Conservation (phyloP, 1,140 invertebrate genomes). For the Scaptomyza graminum region DNA sequence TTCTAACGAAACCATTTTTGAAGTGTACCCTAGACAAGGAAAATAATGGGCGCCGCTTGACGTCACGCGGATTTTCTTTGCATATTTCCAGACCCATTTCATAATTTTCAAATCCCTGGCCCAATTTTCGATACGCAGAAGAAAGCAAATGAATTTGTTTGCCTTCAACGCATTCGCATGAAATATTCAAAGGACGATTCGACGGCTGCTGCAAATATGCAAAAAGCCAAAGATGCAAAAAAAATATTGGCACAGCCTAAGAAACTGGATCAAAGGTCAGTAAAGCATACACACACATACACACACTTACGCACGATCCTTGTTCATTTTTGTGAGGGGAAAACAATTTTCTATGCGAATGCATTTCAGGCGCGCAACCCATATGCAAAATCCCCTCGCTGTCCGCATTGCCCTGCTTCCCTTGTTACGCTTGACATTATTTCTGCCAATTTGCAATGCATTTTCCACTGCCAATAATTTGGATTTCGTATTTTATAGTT, state of each 20-base stretch:
- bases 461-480: conserved; percentile 55
- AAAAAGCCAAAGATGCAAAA: conserved; percentile 56
- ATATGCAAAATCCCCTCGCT: conserved; percentile 62
- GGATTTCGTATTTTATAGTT: conserved; percentile 56
- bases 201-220: conserved; percentile 49
- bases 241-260: conserved; percentile 62
- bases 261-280: conserved; percentile 68
- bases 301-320: conserved; percentile 22
- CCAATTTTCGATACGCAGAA: conserved; percentile 5
- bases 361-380: conserved; percentile 18
- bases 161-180: conserved; percentile 42
- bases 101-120: conserved; percentile 17
- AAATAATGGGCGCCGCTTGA: conserved; percentile 32
- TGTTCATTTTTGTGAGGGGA: conserved; percentile 22
- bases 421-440: conserved; percentile 68
- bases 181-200: conserved; percentile 46
- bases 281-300: conserved; percentile 31
- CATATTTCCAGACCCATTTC: conserved; percentile 10
- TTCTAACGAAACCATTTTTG: conserved; percentile 16
- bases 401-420: neutral
- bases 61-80: conserved; percentile 61
- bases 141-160: conserved; percentile 65
- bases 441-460: conserved; percentile 67
- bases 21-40: conserved; percentile 3
- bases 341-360: conserved; percentile 67